Base-by-base conservation (phyloP, 2,113 vertebrate species). In the Alligator mississippiensis region DNA sequence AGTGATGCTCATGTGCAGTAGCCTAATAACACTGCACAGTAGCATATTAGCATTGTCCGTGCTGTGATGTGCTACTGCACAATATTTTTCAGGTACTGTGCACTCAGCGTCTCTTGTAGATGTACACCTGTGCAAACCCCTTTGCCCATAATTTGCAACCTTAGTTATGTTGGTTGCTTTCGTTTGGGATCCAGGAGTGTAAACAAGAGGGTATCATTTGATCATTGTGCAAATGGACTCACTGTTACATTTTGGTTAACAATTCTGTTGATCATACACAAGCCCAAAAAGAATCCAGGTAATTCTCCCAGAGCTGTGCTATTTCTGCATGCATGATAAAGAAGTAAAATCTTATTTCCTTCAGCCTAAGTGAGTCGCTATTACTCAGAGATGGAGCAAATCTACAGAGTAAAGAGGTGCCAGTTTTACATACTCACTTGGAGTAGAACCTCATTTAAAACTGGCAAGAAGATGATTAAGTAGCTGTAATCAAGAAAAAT, bases 191-290 rank as follows among this genome's bases (percentile, higher is more conserved):
- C n/a, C 18, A 34, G 11, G 30, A 34, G 68, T 72, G 22, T 72
- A 34, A 72, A 72, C 12, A 19, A 38, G 30, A 38, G 30, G 30
- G 30, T 12, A 28, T n/a, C 63, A 15, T 0, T 28, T 30, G 75
- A 22, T 16, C 30, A 55, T 76, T 25, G 19, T 21, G 18, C 12
- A 58, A 72, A 0, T 0, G 90, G 18, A 2, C 9, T 22, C 9
- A 77, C 0, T 11, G 0, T 64, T 72, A 70, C 2, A 1, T 18
- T 13, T 63, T 11, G 5, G 54, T 17, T 57, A 57, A 76, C 25
- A 25, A 76, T 47, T 27, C 54, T 57, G 74, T 17, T 28, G 54
- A 54, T 54, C 24, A 57, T 76, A 27, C 54, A 27, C 10, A 10
- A 28, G 9, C 54, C 25, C 54, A 0, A 25, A n/a, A 54, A 63